Evolutionary conservation across 2,797 vertebrate genomes (phyloP).

Genomic region (Periparus ater): DNA sequence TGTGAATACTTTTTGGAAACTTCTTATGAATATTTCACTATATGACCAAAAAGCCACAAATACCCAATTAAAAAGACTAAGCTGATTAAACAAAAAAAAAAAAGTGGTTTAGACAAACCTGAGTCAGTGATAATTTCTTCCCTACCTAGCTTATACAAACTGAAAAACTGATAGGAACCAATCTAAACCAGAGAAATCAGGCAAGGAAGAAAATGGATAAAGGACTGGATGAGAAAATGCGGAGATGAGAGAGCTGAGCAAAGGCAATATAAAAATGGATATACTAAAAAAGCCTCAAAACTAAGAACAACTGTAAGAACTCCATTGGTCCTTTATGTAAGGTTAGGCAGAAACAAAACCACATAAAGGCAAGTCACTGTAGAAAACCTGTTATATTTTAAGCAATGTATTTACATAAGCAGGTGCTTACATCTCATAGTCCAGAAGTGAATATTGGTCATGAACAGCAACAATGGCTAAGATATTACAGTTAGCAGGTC

Average conservation of each 20-base stretch:
- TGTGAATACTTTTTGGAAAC: not conserved
- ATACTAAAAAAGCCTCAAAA: not conserved
- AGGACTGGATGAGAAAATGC: not conserved
- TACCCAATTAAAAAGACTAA: not conserved
- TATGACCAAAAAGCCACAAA: not conserved
- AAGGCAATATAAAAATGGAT: not conserved
- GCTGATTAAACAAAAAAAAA: not conserved
- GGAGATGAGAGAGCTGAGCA: not conserved
- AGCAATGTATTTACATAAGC: not conserved
- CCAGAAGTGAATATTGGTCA: not conserved
- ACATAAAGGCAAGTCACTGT: not conserved
- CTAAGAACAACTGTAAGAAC: not conserved
- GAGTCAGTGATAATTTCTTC: not conserved
- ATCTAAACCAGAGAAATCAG: not conserved
- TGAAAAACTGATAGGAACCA: not conserved
- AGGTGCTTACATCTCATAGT: not conserved
- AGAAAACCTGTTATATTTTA: not conserved
- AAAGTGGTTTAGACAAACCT: not conserved
- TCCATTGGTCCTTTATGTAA: not conserved
- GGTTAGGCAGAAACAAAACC: not conserved
- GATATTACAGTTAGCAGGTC: not conserved
- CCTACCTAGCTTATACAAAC: not conserved
- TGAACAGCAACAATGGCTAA: not conserved
- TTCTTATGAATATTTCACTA: not conserved
- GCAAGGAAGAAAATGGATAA: not conserved